Percentiles rank a stretch among this genome's conserved stretches.
Conservation (phyloP, 2,888 invertebrate species). For the Rhopalosiphum nymphaeae region DNA sequence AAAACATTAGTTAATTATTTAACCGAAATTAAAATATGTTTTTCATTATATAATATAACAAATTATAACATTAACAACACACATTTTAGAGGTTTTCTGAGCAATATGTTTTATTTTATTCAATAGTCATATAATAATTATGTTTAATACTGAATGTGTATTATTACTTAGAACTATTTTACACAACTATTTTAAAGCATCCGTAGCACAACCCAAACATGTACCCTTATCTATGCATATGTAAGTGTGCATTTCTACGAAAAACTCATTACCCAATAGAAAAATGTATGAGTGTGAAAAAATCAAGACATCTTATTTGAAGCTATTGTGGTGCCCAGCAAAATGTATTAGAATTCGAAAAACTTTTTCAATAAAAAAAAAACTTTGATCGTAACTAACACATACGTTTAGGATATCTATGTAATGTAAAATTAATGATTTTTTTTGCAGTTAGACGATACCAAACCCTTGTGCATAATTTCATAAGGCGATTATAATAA, state of each 20-base stretch:
- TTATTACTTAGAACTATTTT: too few relatives aligned
- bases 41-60: too few relatives aligned
- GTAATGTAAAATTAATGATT: not conserved
- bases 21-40: too few relatives aligned
- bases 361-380: constrained; percentile 59
- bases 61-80: not conserved
- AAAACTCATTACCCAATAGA: not conserved
- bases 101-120: not conserved
- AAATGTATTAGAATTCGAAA: constrained; percentile 42
- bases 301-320: not conserved
- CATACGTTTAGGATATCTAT: not conserved
- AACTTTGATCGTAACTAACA: constrained; percentile 33
- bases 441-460: not conserved
- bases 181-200: too few relatives aligned
- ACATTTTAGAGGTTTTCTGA: not conserved
- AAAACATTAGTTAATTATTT: not conserved
- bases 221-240: not conserved
- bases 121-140: not conserved
- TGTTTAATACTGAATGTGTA: not conserved
- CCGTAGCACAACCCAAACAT: too few relatives aligned
- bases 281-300: not conserved
- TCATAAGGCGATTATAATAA: not conserved
- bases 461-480: not conserved
- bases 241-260: not conserved
- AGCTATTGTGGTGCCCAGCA: not conserved